Evolutionary conservation across 1,140 invertebrate species (phyloP), one percentile per base, ranked within the genome.

Genomic region (Monomorium pharaonis): DNA sequence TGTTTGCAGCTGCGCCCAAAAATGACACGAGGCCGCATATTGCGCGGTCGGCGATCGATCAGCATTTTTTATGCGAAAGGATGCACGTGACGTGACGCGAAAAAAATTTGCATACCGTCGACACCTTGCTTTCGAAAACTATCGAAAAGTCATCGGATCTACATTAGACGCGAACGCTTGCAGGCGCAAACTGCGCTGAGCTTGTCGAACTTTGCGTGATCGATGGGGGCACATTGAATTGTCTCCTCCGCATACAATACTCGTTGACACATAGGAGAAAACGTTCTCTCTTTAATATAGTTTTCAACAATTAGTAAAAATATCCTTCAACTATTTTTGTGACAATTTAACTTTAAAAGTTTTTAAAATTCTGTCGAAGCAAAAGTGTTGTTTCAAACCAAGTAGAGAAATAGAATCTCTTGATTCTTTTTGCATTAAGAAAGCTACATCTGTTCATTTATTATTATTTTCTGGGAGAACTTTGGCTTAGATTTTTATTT

Each of bases 121-220:
- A 90, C 92, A 91, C 89, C 89, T 93, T 92, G 93, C 86, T 81
- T 81, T 91, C 89, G 42, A 86, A 87, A 93, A 94, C 92, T 95
- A 95, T 94, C 90, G 94, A 91, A 95, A 94, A 95, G 94, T 95
- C 94, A 95, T 95, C 76, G 93, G 91, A 93, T 90, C 85, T 92
- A 92, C 93, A 95, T 95, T 95, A 95, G 89, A 89, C 60, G 16
- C 65, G 16, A 49, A 24, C 30, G 24, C 37, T 80, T 33, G 74
- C 76, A 47, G 72, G 51, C 76, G 24, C 81, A 86, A 74, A 86
- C 63, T 76, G 78, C 80, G 78, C 77, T 78, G 30, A 74, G 60
- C 88, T 91, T 84, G 44, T 86, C 77, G 56, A 89, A 87, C 47
- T 84, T 80, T 42, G 1, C 24, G 42, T 90, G 91, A 92, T 92